Evolutionary conservation across 1,140 invertebrate species (phyloP).

Genomic region (Aplysia californica): DNA sequence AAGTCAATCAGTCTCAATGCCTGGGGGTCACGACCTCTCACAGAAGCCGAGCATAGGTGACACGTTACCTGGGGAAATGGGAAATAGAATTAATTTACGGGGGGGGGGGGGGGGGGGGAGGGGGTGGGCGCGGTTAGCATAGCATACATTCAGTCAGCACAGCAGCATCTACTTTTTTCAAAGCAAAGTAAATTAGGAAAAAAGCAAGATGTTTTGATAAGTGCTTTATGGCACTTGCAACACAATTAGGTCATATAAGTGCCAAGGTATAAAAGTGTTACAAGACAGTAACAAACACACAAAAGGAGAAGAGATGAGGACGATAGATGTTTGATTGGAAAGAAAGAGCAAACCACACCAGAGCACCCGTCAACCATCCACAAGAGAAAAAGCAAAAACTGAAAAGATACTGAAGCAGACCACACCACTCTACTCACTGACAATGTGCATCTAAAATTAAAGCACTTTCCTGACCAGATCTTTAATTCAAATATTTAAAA

Average conservation of each 20-base stretch:
- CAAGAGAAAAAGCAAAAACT: background rate
- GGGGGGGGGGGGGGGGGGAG: background rate
- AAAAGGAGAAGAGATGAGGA: no score
- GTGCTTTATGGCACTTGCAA: no score
- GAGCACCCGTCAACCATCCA: no score
- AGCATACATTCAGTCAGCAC: background rate
- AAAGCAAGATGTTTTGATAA: background rate
- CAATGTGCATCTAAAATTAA: no score
- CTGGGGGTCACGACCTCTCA: slow-evolving; percentile 26
- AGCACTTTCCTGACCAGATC: no score
- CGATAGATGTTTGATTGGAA: no score
- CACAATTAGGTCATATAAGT: no score
- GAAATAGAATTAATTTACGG: background rate
- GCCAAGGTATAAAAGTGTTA: no score
- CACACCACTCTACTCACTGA: no score
- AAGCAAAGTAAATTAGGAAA: background rate
- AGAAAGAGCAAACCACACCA: no score
- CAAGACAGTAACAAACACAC: no score
- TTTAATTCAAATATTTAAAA: no score
- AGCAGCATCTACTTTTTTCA: background rate
- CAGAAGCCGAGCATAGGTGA: slow-evolving; percentile 31
- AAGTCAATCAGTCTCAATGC: slow-evolving; percentile 36
- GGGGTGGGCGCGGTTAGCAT: background rate
- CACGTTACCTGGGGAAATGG: slow-evolving; percentile 25
- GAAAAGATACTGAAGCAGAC: background rate